Conservation (phyloP, 2,797 vertebrate genomes). For the Fundulus diaphanus region DNA sequence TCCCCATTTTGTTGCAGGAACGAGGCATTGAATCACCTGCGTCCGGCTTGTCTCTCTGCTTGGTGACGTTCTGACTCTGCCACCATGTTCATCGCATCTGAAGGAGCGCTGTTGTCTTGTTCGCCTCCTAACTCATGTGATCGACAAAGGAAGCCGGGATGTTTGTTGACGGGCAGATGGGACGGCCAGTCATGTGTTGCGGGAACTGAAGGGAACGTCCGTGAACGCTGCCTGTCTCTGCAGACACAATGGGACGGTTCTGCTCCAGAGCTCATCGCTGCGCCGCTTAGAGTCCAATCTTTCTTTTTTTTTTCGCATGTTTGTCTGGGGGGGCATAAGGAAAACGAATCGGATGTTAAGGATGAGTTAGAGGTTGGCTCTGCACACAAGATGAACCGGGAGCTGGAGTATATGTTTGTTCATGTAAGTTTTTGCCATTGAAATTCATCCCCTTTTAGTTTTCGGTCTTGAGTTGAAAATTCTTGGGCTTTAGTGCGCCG, state of each 20-base stretch:
- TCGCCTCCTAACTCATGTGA: slow-evolving; percentile 77
- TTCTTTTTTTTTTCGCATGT: slow-evolving; percentile 43
- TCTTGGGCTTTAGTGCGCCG: not conserved
- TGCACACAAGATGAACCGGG: slow-evolving; percentile 77
- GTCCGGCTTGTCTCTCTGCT: not conserved
- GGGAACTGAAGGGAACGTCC: slow-evolving; percentile 23
- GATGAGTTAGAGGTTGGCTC: slow-evolving; percentile 65
- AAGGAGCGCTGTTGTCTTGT: slow-evolving; percentile 34
- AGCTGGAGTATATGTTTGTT: slow-evolving; percentile 85
- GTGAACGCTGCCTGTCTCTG: slow-evolving; percentile 46
- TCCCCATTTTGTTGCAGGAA: not conserved
- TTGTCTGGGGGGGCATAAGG: slow-evolving; percentile 46
- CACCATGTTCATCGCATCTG: not conserved
- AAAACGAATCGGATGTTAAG: slow-evolving; percentile 48
- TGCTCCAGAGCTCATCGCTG: slow-evolving; percentile 44
- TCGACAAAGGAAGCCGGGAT: slow-evolving; percentile 47
- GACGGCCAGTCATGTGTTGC: slow-evolving; percentile 58
- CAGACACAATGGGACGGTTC: slow-evolving; percentile 68
- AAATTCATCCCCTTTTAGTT: not conserved
- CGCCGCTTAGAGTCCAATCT: slow-evolving; percentile 49
- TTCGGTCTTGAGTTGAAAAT: not conserved
- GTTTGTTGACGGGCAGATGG: slow-evolving; percentile 62
- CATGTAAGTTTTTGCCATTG: slow-evolving; percentile 82
- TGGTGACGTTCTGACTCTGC: not conserved
- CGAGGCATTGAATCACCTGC: not conserved